Conservation (phyloP, 2,113 vertebrate genomes). For the Chinchilla lanigera region DNA sequence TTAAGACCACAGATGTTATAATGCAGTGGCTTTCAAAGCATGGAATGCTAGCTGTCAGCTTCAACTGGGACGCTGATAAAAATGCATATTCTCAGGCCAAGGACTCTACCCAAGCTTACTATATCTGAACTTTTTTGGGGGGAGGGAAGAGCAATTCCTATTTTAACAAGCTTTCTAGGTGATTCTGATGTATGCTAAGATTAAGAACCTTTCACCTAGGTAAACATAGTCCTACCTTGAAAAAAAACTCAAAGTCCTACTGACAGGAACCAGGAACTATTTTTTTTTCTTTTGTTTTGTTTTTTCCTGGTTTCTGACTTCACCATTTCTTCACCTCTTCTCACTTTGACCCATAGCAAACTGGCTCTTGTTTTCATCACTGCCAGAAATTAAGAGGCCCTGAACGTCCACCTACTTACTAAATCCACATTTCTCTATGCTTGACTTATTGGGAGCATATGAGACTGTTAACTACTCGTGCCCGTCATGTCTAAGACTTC, state of each 20-base stretch:
- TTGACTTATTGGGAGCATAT: background rate
- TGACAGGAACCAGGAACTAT: background rate
- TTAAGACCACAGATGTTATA: background rate
- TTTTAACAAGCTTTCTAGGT: background rate
- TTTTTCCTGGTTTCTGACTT: background rate
- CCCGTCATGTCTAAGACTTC: background rate
- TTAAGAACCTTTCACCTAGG: background rate
- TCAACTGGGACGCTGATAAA: background rate
- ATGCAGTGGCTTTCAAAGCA: conserved; percentile 20
- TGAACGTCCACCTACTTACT: background rate
- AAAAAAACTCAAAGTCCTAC: background rate
- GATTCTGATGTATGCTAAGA: background rate
- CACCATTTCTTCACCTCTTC: background rate
- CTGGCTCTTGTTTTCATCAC: background rate
- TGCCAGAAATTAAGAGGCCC: background rate
- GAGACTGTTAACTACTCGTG: background rate
- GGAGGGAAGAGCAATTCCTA: background rate
- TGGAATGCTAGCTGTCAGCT: background rate
- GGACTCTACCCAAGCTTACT: background rate
- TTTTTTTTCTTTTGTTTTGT: background rate
- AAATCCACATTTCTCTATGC: background rate
- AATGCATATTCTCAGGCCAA: background rate
- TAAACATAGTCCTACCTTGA: background rate
- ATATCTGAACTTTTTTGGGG: background rate
- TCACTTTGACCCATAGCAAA: background rate